Conservation (phyloP, 1,140 invertebrate species). For the Hestina assimilis region DNA sequence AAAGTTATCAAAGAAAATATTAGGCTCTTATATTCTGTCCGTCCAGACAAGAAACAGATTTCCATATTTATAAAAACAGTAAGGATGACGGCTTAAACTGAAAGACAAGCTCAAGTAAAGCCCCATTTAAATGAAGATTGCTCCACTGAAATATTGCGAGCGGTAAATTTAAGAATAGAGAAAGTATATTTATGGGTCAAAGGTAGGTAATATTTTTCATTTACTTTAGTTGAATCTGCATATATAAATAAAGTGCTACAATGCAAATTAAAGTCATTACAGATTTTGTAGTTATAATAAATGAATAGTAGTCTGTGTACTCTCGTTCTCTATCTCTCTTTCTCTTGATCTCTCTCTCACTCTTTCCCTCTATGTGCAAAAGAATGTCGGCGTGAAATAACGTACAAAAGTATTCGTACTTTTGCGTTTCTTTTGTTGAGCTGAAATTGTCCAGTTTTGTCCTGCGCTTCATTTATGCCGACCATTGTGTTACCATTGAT, state of each 20-base stretch:
- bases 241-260: background rate
- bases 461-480: no score
- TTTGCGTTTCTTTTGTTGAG: no score
- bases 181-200: constrained; percentile 11
- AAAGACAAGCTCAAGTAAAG: constrained; percentile 15
- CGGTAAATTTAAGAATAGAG: constrained; percentile 16
- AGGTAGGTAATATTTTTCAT: background rate
- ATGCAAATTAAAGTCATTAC: no score
- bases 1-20: background rate
- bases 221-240: background rate
- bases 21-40: background rate
- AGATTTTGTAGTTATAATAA: no score
- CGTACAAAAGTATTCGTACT: no score
- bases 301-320: no score
- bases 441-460: no score
- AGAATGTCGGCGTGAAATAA: no score
- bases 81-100: constrained; percentile 13
- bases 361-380: no score
- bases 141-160: constrained; percentile 10
- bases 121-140: constrained; percentile 17
- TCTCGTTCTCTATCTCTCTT: no score
- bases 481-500: no score
- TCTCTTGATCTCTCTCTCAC: no score
- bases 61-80: constrained; percentile 16
- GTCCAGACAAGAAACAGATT: constrained; percentile 7